Conservation (phyloP, 2,113 vertebrate genomes). For the Tringa solitaria region DNA sequence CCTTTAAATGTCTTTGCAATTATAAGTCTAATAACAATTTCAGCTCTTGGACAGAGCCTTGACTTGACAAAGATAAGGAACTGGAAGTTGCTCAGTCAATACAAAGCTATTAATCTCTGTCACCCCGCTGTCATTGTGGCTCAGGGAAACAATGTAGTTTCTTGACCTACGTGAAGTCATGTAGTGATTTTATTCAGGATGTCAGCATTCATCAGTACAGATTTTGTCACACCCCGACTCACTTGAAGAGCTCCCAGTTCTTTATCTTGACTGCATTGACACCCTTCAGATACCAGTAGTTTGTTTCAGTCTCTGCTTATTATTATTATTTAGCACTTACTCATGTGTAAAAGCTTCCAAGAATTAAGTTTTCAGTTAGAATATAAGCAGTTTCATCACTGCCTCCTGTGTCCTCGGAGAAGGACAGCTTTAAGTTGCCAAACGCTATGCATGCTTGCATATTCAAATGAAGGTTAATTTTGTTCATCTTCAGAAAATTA, state of each 20-base stretch:
- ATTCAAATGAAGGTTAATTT: slow-evolving; percentile 75
- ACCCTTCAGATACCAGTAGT: slow-evolving; percentile 68
- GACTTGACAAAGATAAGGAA: slow-evolving; percentile 97
- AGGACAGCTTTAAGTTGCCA: slow-evolving; percentile 49
- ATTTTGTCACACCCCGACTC: slow-evolving; percentile 78
- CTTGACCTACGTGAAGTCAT: slow-evolving; percentile 81
- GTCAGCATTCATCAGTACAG: slow-evolving; percentile 82
- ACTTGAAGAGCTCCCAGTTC: slow-evolving; percentile 72
- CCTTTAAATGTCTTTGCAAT: slow-evolving; percentile 99
- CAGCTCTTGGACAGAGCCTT: slow-evolving; percentile 85
- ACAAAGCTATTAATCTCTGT: slow-evolving; percentile 99
- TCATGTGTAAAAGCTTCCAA: slow-evolving; percentile 64
- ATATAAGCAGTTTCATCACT: slow-evolving; percentile 22
- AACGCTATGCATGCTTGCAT: slow-evolving; percentile 44
- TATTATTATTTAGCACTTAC: slow-evolving; percentile 78
- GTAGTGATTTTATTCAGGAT: slow-evolving; percentile 84
- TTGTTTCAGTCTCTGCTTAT: slow-evolving; percentile 57
- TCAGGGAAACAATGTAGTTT: slow-evolving; percentile 84
- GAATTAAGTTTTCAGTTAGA: slow-evolving; percentile 52
- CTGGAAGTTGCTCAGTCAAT: slow-evolving; percentile 96
- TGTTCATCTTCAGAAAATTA: slow-evolving; percentile 59
- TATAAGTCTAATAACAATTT: slow-evolving; percentile 98
- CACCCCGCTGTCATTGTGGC: slow-evolving; percentile 85
- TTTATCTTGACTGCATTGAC: slow-evolving; percentile 72
- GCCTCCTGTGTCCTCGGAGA: slow-evolving; percentile 30